A percentile compares a stretch with the other conserved stretches of the same genome.
These are phyloP conservation scores for Chlamydotis undulata DNA, from an alignment of 2,113 vertebrate species.

Conservation along the genomic window DNA sequence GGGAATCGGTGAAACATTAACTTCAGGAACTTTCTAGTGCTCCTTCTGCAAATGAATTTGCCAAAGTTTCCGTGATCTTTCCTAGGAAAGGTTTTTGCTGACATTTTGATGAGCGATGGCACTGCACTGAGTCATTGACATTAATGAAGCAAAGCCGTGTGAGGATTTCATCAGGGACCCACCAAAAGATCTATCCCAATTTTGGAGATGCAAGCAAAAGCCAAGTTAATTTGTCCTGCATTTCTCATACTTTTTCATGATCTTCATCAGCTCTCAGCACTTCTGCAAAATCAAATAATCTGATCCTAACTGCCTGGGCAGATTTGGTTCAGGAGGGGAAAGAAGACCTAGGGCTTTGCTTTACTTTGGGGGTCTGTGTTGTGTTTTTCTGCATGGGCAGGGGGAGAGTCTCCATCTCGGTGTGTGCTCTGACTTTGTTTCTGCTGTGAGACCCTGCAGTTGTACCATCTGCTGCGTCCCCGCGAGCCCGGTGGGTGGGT, in stretches of 20 bases:
- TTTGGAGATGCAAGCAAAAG: background rate
- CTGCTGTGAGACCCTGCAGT: background rate
- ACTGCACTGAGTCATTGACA: slow-evolving; percentile 1
- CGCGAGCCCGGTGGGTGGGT: rapidly evolving
- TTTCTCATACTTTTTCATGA: background rate
- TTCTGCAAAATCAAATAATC: background rate
- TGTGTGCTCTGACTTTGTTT: background rate
- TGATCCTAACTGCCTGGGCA: background rate
- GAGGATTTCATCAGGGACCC: background rate
- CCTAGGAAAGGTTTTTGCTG: background rate
- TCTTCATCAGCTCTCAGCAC: background rate
- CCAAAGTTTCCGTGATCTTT: background rate
- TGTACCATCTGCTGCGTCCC: background rate
- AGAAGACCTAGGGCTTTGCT: background rate
- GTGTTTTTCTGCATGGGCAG: background rate
- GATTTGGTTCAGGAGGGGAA: background rate
- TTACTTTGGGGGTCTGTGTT: background rate
- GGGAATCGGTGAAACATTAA: background rate
- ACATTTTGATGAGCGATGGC: background rate
- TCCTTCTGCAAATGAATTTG: background rate
- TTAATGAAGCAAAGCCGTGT: background rate
- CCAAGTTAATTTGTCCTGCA: rapidly evolving
- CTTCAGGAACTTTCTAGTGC: background rate
- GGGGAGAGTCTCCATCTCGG: background rate
- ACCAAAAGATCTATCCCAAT: background rate